Base-by-base conservation (phyloP, 2,888 invertebrate genomes). In the Notocelia uddmanniana region DNA sequence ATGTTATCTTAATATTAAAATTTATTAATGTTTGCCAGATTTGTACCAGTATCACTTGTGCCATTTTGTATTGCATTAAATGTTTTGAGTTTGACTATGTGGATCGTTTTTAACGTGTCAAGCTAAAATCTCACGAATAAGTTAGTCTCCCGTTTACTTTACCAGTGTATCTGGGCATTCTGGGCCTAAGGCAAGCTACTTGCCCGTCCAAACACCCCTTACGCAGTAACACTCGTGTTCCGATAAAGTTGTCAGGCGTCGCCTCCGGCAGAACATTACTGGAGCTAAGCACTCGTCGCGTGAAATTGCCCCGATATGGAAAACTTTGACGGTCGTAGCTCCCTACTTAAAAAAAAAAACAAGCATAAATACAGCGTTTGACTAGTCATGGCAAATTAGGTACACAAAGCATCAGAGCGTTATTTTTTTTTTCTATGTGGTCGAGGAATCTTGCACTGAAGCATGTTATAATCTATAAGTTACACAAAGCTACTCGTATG, bases 181-280 rank as follows among this genome's bases (percentile, higher is more conserved):
- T 18, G 9, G 19, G 34, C 6, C 57, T 34, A 34, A 34, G 11
- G 37, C 34, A 23, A 48, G 45, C 15, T 45, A 41, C 60, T 48
- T 11, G 48, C 26, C 10, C 60, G 26, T 26, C 26, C 60, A 62
- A 62, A 62, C 60, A 62, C 41, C 41, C 41, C 41, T 23, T 23
- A n/a, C 60, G 23, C 45, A n/a, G 59, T 26, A 26, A 31, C n/a
- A 64, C 64, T 37, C 64, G 64, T 64, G 64, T 64, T 37, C 55
- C 54, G 66, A 57, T 57, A 57, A 67, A 67, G 67, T 62, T 41
- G 50, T 37, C 55, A 55, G 66, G 66, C 66, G 50, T 57, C 48
- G 72, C 72, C 72, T 48, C 45, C 50, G 72, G 72, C 72, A 50
- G 55, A 50, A 55, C 72, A 45, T 68, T 55, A 50, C 60, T 45